phyloP scores from a whole-genome alignment of 2,888 invertebrate species.

The Tenthredo mesomela region DNA sequence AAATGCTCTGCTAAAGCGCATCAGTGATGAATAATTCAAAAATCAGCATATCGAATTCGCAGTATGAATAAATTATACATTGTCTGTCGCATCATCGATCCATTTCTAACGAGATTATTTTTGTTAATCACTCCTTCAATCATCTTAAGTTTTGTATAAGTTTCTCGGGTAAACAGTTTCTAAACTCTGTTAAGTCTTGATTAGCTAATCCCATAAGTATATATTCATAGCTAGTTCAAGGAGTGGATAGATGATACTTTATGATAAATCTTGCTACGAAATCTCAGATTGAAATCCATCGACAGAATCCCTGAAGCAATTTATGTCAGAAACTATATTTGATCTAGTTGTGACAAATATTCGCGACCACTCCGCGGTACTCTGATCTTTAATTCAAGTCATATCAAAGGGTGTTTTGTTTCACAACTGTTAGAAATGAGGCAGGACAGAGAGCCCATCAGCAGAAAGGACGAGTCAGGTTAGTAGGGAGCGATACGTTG shows the following conservation, averaged over 20 bases:
- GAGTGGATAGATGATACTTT: background rate
- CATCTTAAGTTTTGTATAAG: background rate
- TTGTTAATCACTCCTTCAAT: background rate
- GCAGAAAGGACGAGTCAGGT: background rate
- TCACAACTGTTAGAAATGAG: slow-evolving; percentile 11
- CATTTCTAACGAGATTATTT: background rate
- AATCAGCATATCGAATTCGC: background rate
- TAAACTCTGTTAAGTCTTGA: background rate
- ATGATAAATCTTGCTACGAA: background rate
- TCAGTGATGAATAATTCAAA: background rate
- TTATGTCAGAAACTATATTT: background rate
- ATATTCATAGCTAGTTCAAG: background rate
- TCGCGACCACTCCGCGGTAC: background rate
- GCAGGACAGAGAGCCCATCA: background rate
- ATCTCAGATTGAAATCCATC: background rate
- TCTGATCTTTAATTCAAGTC: slow-evolving; percentile 3
- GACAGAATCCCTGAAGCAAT: background rate
- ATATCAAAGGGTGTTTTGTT: background rate
- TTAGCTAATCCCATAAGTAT: background rate
- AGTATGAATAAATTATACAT: background rate
- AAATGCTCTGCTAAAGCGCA: background rate
- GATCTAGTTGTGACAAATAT: background rate
- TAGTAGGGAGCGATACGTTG: background rate
- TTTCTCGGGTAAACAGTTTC: background rate
- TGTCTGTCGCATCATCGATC: background rate